Conservation (phyloP, 2,888 invertebrate species). For the Cephus sareptanus region DNA sequence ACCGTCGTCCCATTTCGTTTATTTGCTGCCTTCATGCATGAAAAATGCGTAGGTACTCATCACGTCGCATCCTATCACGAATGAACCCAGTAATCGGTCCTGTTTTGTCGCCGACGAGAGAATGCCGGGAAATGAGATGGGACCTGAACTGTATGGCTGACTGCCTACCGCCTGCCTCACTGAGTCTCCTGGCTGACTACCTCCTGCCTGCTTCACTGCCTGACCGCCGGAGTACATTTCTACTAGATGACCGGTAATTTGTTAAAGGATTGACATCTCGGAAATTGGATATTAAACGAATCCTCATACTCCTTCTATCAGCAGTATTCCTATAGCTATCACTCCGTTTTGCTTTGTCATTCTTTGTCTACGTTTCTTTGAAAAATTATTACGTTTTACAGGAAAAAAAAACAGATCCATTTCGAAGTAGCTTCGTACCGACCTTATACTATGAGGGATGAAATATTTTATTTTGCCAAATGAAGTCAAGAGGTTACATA, state of each 20-base stretch:
- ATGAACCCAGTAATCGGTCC: not conserved
- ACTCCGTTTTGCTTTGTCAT: not conserved
- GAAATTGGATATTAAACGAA: constrained; percentile 60
- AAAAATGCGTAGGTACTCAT: not conserved
- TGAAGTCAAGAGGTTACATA: not conserved
- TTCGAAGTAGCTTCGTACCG: not conserved
- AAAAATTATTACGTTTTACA: not conserved
- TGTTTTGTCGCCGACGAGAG: constrained; percentile 13
- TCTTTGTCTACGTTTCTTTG: not conserved
- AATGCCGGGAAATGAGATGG: constrained; percentile 43
- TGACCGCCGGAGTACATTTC: not conserved
- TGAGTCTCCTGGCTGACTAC: not conserved
- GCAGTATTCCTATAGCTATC: not conserved
- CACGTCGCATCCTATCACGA: not conserved
- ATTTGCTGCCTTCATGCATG: not conserved
- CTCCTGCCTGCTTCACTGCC: not conserved
- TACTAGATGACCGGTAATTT: constrained; percentile 50
- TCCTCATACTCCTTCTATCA: not conserved
- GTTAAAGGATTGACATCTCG: constrained; percentile 59
- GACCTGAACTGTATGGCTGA: constrained; percentile 3
- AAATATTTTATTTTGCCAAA: not conserved
- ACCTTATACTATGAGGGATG: not conserved
- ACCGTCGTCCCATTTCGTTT: not conserved
- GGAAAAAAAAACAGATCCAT: not conserved
- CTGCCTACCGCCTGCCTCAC: not conserved